Percentiles rank a stretch among this genome's conserved stretches.
Evolutionary conservation across 2,888 invertebrate genomes (phyloP).

Genomic region (Drosophila falleni): DNA sequence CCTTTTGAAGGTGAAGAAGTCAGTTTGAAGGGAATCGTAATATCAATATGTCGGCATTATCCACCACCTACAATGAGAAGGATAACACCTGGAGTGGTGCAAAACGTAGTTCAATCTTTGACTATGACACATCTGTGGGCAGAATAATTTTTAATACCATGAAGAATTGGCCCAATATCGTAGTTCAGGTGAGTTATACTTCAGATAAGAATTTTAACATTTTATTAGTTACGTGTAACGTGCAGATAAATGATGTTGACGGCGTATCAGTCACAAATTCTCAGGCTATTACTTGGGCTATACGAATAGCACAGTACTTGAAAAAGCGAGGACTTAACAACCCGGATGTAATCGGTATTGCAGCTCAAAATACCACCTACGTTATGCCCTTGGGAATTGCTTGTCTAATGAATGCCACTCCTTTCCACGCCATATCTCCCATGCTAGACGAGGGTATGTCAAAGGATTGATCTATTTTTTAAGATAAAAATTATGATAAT

Average conservation of each 20-base stretch:
- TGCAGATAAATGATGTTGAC: conserved; percentile 71
- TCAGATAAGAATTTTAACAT: background rate
- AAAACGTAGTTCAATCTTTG: conserved; percentile 52
- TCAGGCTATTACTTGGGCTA: conserved; percentile 68
- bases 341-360: conserved; percentile 77
- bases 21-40: background rate
- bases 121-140: conserved; percentile 66
- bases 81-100: conserved; percentile 69
- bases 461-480: too few relatives aligned
- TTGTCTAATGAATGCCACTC: conserved; percentile 69
- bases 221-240: background rate
- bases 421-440: conserved; percentile 74
- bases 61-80: conserved; percentile 60
- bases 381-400: conserved; percentile 76
- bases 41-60: conserved; percentile 51
- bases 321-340: conserved; percentile 69
- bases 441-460: conserved; percentile 64
- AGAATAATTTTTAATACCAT: conserved; percentile 65
- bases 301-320: conserved; percentile 75
- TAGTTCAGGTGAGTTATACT: conserved; percentile 66
- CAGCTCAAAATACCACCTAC: conserved; percentile 71
- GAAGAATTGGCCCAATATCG: conserved; percentile 71
- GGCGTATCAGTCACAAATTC: conserved; percentile 68
- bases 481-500: background rate
- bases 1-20: conserved; percentile 4